Base-by-base conservation (phyloP, 2,797 vertebrate species). In the Amniataba percoides region DNA sequence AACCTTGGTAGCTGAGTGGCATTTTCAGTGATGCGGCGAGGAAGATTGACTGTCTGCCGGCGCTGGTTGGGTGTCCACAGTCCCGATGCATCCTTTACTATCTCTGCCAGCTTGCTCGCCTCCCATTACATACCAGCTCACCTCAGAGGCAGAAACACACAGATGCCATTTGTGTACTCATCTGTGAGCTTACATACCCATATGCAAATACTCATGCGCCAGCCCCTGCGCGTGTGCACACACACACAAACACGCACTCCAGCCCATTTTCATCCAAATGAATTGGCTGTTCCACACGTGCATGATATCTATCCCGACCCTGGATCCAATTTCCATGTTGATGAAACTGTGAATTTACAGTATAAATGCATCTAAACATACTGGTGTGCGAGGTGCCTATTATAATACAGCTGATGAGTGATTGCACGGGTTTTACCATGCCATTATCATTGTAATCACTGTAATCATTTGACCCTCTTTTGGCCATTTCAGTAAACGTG, bases 311-410 rank as follows among this genome's bases (percentile, higher is more conserved):
- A 80, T 77, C 77, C 80, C 87, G 74, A 75, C 70, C 77, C 77
- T 81, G 87, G 12, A 92, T 88, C 78, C 89, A 90, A 92, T 94
- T 91, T 92, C 85, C 89, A 90, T 90, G 90, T 89, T 90, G 89
- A 93, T 93, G 88, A 89, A 91, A 92, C 86, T 80, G 80, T 73
- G 85, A 89, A 81, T 92, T 90, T 91, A 88, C 90, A 88, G 83
- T 91, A 88, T 79, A 84, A 84, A 87, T 80, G 88, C 83, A 78
- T 91, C 89, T 83, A 90, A 93, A 89, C 89, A 87, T 48, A 74
- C 52, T 78, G 77, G 77, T 69, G 74, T 85, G 74, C 55, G 56
- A 80, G 80, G 63, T 70, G 80, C 89, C 83, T 61, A 63, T 87
- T 85, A 90, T 63, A 76, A 80, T 80, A 81, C 53, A 55, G 71